Conservation (phyloP, 2,113 vertebrate species). For the Poeciliopsis retropinna region DNA sequence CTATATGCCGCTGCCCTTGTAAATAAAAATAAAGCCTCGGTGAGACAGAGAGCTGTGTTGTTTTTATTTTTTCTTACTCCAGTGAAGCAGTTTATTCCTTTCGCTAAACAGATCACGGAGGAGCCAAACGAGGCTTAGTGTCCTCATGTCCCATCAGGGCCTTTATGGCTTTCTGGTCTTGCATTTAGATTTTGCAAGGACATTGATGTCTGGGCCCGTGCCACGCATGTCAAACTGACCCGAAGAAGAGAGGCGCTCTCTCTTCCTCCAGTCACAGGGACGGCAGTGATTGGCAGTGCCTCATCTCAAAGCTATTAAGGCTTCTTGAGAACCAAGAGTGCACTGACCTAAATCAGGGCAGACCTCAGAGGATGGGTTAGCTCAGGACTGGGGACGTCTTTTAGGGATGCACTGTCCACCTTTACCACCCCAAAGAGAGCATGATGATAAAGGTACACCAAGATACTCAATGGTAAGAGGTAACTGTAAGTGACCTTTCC, state of each 20-base stretch:
- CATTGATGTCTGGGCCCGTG: slow-evolving; percentile 56
- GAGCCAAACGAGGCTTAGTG: slow-evolving; percentile 64
- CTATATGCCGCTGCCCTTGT: not conserved
- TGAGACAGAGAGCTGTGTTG: slow-evolving; percentile 1
- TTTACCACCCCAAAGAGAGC: slow-evolving; percentile 70
- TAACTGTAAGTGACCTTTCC: too few species aligned
- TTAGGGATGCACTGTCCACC: slow-evolving; percentile 44
- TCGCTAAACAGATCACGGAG: slow-evolving; percentile 50
- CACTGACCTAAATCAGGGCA: slow-evolving; percentile 61
- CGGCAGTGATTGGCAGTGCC: slow-evolving; percentile 53
- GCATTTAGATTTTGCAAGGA: slow-evolving; percentile 60
- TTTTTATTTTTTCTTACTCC: not conserved
- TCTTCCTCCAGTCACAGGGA: slow-evolving; percentile 30
- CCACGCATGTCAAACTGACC: slow-evolving; percentile 44
- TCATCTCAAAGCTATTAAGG: slow-evolving; percentile 54
- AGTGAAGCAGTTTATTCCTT: slow-evolving; percentile 21
- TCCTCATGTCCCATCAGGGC: slow-evolving; percentile 61
- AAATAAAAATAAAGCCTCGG: slow-evolving; percentile 17
- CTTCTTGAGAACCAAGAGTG: slow-evolving; percentile 37
- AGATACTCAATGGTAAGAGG: slow-evolving; percentile 31
- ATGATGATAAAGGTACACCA: slow-evolving; percentile 45
- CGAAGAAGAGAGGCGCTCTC: slow-evolving; percentile 43
- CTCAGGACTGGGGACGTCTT: slow-evolving; percentile 41
- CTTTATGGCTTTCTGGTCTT: slow-evolving; percentile 42
- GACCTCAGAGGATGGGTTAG: slow-evolving; percentile 33